phyloP scores from a whole-genome alignment of 2,888 invertebrate species.

The Gymnoscelis rufifasciata region DNA sequence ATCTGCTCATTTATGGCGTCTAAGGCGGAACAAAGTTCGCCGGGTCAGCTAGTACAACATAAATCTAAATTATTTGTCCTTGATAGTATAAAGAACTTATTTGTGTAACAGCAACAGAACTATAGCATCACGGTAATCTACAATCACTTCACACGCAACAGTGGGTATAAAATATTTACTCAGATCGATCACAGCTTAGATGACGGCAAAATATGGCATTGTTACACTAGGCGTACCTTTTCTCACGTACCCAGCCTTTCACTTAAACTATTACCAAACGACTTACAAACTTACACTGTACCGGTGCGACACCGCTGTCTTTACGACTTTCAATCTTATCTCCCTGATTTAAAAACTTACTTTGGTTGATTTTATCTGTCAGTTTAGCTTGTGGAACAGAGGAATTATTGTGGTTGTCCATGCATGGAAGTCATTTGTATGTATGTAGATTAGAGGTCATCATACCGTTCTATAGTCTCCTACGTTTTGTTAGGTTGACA shows the following conservation, averaged over 20 bases:
- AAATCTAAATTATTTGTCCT: too few relatives aligned
- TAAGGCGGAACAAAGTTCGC: too few relatives aligned
- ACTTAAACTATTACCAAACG: slow-evolving; percentile 72
- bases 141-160: slow-evolving; percentile 54
- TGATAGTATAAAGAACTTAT: slow-evolving; percentile 8
- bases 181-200: slow-evolving; percentile 70
- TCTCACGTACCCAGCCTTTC: slow-evolving; percentile 75
- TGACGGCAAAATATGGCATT: slow-evolving; percentile 73
- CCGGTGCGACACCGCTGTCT: slow-evolving; percentile 8
- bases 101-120: slow-evolving; percentile 26
- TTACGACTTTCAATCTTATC: slow-evolving; percentile 41
- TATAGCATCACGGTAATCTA: slow-evolving; percentile 37
- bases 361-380: slow-evolving; percentile 8
- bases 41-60: too few relatives aligned
- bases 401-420: slow-evolving; percentile 72
- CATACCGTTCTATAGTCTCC: slow-evolving; percentile 59
- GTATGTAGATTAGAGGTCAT: slow-evolving; percentile 75
- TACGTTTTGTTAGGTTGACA: slow-evolving; percentile 58
- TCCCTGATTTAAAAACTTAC: slow-evolving; percentile 22
- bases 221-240: slow-evolving; percentile 71
- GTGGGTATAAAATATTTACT: slow-evolving; percentile 67
- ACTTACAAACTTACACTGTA: slow-evolving; percentile 32
- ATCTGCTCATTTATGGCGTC: too few relatives aligned
- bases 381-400: slow-evolving; percentile 41
- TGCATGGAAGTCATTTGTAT: slow-evolving; percentile 72